A percentile compares a stretch with the other conserved stretches of the same genome.
Conservation (phyloP, 2,888 invertebrate species). For the Hirtodrosophila cameraria region DNA sequence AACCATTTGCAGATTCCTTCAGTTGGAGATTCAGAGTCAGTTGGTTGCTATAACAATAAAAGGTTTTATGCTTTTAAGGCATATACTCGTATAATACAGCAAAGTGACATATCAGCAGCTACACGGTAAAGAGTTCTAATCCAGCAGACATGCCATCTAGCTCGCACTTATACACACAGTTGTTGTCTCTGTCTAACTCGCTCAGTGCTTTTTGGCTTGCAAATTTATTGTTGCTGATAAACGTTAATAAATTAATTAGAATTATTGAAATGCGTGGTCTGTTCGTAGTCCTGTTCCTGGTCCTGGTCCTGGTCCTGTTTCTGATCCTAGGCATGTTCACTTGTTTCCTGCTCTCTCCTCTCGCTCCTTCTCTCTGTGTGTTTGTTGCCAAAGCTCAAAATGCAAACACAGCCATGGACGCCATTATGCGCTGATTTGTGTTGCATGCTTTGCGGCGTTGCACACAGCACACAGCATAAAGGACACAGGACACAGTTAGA, state of each 20-base stretch:
- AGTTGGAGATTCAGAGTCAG: conserved; percentile 21
- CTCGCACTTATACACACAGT: conserved; percentile 13
- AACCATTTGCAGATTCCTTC: conserved; percentile 41
- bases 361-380: too few species aligned
- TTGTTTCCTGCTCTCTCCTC: conserved; percentile 25
- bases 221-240: conserved; percentile 83
- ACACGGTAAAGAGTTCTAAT: conserved; percentile 30
- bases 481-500: conserved; percentile 16
- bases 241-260: conserved; percentile 84
- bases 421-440: conserved; percentile 77
- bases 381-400: conserved; percentile 52
- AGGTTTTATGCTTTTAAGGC: conserved; percentile 27
- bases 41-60: conserved; percentile 24
- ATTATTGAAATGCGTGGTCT: conserved; percentile 83
- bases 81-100: too few species aligned
- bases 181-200: conserved; percentile 2
- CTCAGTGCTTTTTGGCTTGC: conserved; percentile 30
- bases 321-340: conserved; percentile 17
- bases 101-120: conserved; percentile 10
- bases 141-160: conserved; percentile 10
- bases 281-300: conserved; percentile 19
- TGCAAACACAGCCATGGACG: conserved; percentile 70
- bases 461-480: conserved; percentile 35
- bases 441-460: conserved; percentile 66
- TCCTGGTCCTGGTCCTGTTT: conserved; percentile 26